These are phyloP conservation scores for Puffinus mauretanicus DNA, from an alignment of 2,113 vertebrate species.

Conservation along the genomic window DNA sequence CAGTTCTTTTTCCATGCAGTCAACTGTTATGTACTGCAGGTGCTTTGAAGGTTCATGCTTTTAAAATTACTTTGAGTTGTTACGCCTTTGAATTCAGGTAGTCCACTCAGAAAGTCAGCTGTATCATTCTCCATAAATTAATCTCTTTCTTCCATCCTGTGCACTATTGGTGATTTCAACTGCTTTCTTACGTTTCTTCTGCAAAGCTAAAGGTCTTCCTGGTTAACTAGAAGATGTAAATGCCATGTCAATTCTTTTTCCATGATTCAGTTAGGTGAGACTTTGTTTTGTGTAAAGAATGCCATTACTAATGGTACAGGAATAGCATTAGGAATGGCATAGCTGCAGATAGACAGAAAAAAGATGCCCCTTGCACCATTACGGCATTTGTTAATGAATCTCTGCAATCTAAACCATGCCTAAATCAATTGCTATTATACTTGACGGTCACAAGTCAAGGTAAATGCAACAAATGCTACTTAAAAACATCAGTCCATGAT, in stretches of 20 bases:
- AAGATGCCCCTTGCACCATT: background rate
- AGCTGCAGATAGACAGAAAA: background rate
- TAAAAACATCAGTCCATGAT: background rate
- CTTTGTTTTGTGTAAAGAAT: background rate
- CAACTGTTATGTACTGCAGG: background rate
- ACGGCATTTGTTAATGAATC: background rate
- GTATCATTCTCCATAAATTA: background rate
- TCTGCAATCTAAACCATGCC: background rate
- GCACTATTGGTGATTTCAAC: background rate
- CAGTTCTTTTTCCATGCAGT: background rate
- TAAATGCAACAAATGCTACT: background rate
- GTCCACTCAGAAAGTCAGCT: background rate
- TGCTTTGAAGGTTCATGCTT: background rate
- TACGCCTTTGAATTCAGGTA: background rate
- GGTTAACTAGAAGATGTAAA: background rate
- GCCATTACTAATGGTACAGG: background rate
- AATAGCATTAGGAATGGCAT: background rate
- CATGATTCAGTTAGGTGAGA: background rate
- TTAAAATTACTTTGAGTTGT: background rate
- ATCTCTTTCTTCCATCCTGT: background rate
- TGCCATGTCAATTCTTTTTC: background rate
- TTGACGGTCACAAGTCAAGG: background rate
- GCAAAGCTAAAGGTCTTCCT: background rate
- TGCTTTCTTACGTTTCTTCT: background rate
- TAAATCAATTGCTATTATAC: background rate